Conservation (phyloP, 2,888 invertebrate species). For the Tenthredo scrophulariae region DNA sequence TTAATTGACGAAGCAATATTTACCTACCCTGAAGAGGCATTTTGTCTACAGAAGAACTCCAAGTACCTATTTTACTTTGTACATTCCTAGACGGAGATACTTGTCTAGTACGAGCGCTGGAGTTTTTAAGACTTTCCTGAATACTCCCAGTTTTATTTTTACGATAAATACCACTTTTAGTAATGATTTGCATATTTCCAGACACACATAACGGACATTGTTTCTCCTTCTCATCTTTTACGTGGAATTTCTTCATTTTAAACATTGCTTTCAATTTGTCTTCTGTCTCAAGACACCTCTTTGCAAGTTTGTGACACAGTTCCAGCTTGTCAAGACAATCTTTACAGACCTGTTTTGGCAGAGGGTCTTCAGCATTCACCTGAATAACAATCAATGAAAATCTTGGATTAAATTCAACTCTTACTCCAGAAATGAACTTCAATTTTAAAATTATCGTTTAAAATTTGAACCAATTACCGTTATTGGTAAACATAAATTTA, state of each 20-base stretch:
- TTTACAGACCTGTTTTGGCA: slow-evolving; percentile 60
- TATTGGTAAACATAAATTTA: slow-evolving; percentile 60
- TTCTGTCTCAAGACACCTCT: slow-evolving; percentile 57
- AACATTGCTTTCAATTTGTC: slow-evolving; percentile 57
- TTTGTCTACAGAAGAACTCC: slow-evolving; percentile 39
- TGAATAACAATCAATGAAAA: slow-evolving; percentile 22
- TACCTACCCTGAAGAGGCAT: slow-evolving; percentile 49
- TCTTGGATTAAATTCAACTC: not conserved
- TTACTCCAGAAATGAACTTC: not conserved
- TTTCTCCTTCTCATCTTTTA: slow-evolving; percentile 18
- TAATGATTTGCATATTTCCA: slow-evolving; percentile 55
- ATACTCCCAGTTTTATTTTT: slow-evolving; percentile 54
- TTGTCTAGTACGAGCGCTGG: slow-evolving; percentile 43
- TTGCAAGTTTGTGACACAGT: slow-evolving; percentile 57
- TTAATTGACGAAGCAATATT: slow-evolving; percentile 34
- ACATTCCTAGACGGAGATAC: slow-evolving; percentile 23
- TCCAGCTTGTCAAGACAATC: slow-evolving; percentile 57
- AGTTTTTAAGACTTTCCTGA: slow-evolving; percentile 35
- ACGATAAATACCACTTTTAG: slow-evolving; percentile 58
- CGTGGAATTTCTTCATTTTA: slow-evolving; percentile 52
- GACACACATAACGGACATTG: slow-evolving; percentile 58
- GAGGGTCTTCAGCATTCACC: slow-evolving; percentile 59
- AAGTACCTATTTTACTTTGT: not conserved
- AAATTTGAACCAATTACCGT: slow-evolving; percentile 54
- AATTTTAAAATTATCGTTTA: not conserved